Evolutionary conservation across 2,113 vertebrate species (phyloP).

Genomic region (Nymphicus hollandicus): DNA sequence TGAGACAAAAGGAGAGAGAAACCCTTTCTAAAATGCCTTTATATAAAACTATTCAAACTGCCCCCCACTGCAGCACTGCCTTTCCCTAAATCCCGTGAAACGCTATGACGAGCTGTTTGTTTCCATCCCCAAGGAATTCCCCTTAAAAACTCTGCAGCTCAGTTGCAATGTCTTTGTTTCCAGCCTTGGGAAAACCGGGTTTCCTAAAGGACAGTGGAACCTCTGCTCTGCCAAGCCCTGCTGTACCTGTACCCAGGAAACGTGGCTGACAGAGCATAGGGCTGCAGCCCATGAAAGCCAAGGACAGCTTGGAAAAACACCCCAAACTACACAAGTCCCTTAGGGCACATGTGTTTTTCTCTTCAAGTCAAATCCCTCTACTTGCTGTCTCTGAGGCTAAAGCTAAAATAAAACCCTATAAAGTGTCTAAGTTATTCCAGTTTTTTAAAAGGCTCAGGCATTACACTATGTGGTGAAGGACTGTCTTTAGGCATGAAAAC

Average conservation of each 20-base stretch:
- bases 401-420: background rate
- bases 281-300: background rate
- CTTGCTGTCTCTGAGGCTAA: rapidly evolving
- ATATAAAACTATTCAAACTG: background rate
- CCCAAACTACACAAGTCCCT: background rate
- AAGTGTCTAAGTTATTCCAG: background rate
- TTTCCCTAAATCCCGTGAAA: background rate
- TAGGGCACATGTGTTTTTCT: background rate
- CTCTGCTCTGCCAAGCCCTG: background rate
- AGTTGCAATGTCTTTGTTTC: background rate
- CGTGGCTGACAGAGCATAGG: rapidly evolving
- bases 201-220: constrained; percentile 2
- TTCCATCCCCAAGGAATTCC: constrained; percentile 22
- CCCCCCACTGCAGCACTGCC: background rate
- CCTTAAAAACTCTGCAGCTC: background rate
- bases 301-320: background rate
- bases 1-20: background rate
- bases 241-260: background rate
- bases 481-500: background rate
- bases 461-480: background rate
- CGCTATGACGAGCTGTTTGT: background rate
- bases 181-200: background rate
- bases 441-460: constrained; percentile 15
- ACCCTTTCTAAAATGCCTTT: background rate
- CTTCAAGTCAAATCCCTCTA: background rate